These are phyloP conservation scores for Tadarida brasiliensis DNA, from an alignment of 2,797 vertebrate genomes.

Conservation along the genomic window DNA sequence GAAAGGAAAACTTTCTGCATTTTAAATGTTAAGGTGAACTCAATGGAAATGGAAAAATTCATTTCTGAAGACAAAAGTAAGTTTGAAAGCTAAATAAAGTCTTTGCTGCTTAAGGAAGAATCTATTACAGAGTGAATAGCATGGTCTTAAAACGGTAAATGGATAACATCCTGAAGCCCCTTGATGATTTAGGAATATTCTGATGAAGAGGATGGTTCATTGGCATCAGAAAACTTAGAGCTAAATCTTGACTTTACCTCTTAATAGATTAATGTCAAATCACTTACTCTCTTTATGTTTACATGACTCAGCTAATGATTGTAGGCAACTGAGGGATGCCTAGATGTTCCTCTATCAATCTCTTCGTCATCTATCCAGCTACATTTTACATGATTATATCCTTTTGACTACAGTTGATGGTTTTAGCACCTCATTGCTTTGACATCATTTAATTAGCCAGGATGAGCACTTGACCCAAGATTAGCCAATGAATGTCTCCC, in stretches of 20 bases:
- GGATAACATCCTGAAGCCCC: background rate
- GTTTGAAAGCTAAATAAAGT: constrained; percentile 3
- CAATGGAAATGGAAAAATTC: background rate
- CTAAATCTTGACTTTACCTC: background rate
- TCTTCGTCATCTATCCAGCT: background rate
- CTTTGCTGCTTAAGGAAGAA: background rate
- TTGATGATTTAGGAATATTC: background rate
- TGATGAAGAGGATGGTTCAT: background rate
- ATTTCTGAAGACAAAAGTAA: constrained; percentile 1
- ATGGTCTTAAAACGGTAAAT: background rate
- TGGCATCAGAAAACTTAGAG: background rate
- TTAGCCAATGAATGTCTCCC: background rate
- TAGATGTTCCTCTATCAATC: background rate
- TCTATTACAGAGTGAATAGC: background rate
- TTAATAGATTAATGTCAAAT: background rate
- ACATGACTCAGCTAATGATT: background rate
- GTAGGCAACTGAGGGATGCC: background rate
- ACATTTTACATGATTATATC: background rate
- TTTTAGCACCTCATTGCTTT: background rate
- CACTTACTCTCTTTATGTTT: background rate
- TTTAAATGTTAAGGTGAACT: background rate
- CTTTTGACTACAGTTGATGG: background rate
- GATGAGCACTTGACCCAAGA: background rate
- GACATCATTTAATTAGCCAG: background rate
- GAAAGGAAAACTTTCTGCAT: background rate